A percentile compares a stretch with the other conserved stretches of the same genome.
Evolutionary conservation across 1,140 invertebrate genomes (phyloP).

Genomic region (Drosophila grimshawi): DNA sequence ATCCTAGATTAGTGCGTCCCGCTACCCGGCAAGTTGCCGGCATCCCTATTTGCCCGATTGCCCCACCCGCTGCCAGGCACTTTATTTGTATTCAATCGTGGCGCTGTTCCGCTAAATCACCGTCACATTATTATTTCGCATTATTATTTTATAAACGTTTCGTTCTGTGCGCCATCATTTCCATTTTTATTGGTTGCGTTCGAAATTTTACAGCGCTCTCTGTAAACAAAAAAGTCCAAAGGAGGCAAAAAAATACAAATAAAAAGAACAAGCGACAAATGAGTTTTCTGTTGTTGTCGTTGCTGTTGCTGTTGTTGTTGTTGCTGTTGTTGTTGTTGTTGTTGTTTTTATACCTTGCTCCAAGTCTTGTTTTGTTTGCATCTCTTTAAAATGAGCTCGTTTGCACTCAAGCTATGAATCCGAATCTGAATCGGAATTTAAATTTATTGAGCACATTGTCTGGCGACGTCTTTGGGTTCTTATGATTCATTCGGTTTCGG

Average conservation of each 20-base stretch:
- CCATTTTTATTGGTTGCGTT: conserved; percentile 83
- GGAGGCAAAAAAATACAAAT: conserved; percentile 4
- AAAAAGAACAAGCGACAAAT: conserved; percentile 24
- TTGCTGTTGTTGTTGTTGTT: too few relatives aligned
- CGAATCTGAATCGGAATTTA: conserved; percentile 52
- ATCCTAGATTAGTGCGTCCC: conserved; percentile 76
- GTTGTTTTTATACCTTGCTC: conserved; percentile 8
- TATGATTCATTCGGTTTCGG: conserved; percentile 64
- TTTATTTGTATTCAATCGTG: conserved; percentile 84
- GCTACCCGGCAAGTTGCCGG: conserved; percentile 9
- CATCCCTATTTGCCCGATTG: conserved; percentile 1
- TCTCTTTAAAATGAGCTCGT: conserved; percentile 72
- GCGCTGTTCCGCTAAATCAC: conserved; percentile 82
- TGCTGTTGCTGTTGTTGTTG: too few relatives aligned
- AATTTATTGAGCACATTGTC: conserved; percentile 63
- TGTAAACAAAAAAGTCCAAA: conserved; percentile 32
- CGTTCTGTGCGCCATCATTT: conserved; percentile 71
- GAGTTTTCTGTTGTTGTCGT: conserved; percentile 15
- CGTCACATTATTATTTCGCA: conserved; percentile 83
- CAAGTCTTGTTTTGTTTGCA: conserved; percentile 20
- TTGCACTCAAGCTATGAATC: conserved; percentile 56
- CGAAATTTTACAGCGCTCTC: conserved; percentile 63
- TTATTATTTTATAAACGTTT: conserved; percentile 84
- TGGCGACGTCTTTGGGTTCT: conserved; percentile 20
- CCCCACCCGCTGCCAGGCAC: conserved; percentile 36